Conservation (phyloP, 2,888 invertebrate species). For the Platycheirus albimanus region DNA sequence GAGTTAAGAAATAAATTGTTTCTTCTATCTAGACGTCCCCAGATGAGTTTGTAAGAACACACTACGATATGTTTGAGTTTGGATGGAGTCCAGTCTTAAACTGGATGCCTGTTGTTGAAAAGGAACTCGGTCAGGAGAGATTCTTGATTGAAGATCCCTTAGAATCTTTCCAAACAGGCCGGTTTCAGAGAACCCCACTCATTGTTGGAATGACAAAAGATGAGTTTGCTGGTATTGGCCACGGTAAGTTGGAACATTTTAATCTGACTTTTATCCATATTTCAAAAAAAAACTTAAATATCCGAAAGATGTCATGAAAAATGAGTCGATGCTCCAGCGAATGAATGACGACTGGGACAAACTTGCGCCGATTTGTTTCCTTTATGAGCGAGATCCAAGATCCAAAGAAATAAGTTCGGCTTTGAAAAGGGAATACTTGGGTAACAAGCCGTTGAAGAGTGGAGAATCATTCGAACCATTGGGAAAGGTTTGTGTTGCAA, state of each 20-base stretch:
- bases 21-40: conserved; percentile 77
- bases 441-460: conserved; percentile 68
- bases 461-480: conserved; percentile 75
- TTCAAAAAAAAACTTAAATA: not conserved
- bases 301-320: conserved; percentile 83
- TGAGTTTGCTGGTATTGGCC: conserved; percentile 86
- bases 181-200: conserved; percentile 86
- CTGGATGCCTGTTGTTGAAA: conserved; percentile 87
- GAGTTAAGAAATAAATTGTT: too few relatives aligned
- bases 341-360: conserved; percentile 78
- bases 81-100: conserved; percentile 80
- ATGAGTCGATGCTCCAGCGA: conserved; percentile 82
- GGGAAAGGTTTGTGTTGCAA: conserved; percentile 67
- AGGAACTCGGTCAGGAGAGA: conserved; percentile 86
- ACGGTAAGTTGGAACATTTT: conserved; percentile 78
- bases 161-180: conserved; percentile 84
- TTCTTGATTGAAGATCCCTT: conserved; percentile 86
- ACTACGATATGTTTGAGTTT: conserved; percentile 79
- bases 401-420: conserved; percentile 78
- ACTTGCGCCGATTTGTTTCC: conserved; percentile 79
- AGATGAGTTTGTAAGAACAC: conserved; percentile 77
- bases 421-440: conserved; percentile 77
- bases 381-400: conserved; percentile 80
- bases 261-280: not conserved
- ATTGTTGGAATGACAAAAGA: conserved; percentile 86